Percentiles rank a stretch among this genome's conserved stretches.
phyloP scores from a whole-genome alignment of 2,113 vertebrate genomes.

The Charina bottae region DNA sequence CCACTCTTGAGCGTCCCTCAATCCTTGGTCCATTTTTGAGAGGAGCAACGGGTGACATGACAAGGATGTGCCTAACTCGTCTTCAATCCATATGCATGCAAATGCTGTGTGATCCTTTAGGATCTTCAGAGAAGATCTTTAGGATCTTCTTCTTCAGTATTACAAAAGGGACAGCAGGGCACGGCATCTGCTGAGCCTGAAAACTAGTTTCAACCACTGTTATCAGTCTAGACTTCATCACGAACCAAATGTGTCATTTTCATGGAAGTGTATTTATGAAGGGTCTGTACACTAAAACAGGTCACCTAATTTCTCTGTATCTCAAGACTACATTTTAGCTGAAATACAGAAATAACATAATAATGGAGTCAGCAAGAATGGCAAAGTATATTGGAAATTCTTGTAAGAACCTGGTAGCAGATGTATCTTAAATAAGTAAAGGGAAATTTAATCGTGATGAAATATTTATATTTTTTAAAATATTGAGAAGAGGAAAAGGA shows the following conservation, averaged over 20 bases:
- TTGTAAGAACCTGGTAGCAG: too few relatives aligned
- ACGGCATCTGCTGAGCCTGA: background rate
- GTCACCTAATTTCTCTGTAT: background rate
- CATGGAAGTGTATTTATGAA: background rate
- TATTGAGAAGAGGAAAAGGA: background rate
- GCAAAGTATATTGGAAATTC: slow-evolving; percentile 15
- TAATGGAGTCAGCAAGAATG: background rate
- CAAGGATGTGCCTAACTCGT: background rate
- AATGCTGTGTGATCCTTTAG: background rate
- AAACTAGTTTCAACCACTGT: background rate
- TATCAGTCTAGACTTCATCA: background rate
- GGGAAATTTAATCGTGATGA: background rate
- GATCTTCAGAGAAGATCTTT: too few relatives aligned
- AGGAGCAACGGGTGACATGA: background rate
- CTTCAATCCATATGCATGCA: background rate
- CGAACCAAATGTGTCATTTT: background rate
- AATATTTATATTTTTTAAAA: background rate
- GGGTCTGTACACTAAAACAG: background rate
- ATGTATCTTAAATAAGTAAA: background rate
- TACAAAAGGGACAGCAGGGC: background rate
- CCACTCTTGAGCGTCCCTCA: background rate
- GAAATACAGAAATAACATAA: background rate
- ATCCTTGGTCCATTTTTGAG: background rate
- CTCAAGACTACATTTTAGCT: fast-evolving
- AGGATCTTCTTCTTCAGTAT: too few relatives aligned